Evolutionary conservation across 2,113 vertebrate species (phyloP), one percentile per base, ranked within the genome.

Genomic region (Panthera tigris): DNA sequence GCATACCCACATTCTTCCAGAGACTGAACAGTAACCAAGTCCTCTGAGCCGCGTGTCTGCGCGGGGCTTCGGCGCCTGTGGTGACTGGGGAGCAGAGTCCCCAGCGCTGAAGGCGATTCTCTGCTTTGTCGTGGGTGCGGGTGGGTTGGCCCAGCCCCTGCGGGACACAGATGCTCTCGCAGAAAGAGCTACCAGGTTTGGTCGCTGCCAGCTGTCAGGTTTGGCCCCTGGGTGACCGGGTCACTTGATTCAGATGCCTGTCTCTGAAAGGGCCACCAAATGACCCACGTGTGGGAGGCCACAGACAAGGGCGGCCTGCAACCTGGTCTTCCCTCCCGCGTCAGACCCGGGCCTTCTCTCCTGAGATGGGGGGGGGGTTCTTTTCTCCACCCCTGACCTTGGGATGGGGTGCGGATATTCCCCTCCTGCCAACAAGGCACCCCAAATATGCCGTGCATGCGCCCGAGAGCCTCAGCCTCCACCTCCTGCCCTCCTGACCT

Each of bases 201-300:
- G 57, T 29, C 18, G 39, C 48, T 52, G 25, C 33, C 23, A 19
- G 48, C 33, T 55, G 11, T 55, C 48, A n/a, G n/a, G n/a, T n/a
- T n/a, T n/a, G 52, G 21, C 7, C 1, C 10, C 0, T 11, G 33
- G 81, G 41, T 41, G 89, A 21, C 27, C 1, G 0, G n/a, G 55
- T 92, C 89, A 71, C 41, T 50, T 6, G 73, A 80, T 8, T 68
- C 19, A n/a, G 29, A 19, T 18, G 27, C 82, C 52, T 9, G 14
- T 23, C 48, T 91, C 88, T 39, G 18, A 48, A 85, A 36, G 63
- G 1, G 11, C 18, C 1, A 36, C 31, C 14, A 57, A 91, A 48
- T 50, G 61, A 4, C 31, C 36, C 79, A 16, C 0, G 1, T 5
- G 16, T 5, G 41, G 41, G 25, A 63, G 19, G 52, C 41, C 71